Evolutionary conservation across 1,140 invertebrate genomes (phyloP).

Genomic region (Bombus difficillimus): DNA sequence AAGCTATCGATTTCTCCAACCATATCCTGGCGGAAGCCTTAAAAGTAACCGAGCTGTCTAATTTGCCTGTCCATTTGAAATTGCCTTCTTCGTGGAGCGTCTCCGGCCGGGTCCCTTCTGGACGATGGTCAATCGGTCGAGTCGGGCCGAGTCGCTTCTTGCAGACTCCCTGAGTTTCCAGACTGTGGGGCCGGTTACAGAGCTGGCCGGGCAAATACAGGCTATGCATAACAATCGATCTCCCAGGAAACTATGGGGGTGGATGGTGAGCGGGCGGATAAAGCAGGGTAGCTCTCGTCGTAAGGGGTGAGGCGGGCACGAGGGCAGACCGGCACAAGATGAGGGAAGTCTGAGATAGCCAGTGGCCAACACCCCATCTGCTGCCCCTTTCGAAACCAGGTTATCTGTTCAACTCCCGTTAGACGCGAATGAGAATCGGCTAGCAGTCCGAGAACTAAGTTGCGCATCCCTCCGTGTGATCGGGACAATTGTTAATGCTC

Average conservation of each 20-base stretch:
- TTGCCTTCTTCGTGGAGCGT: constrained; percentile 65
- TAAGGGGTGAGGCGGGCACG: constrained; percentile 60
- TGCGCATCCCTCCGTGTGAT: constrained; percentile 51
- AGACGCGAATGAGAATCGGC: constrained; percentile 59
- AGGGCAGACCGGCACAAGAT: constrained; percentile 72
- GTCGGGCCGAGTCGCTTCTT: constrained; percentile 64
- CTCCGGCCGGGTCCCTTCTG: constrained; percentile 63
- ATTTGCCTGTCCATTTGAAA: constrained; percentile 69
- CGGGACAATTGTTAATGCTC: constrained; percentile 51
- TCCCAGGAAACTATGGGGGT: constrained; percentile 81
- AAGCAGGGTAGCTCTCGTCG: constrained; percentile 63
- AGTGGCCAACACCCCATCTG: constrained; percentile 78
- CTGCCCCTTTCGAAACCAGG: constrained; percentile 70
- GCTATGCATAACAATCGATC: constrained; percentile 84
- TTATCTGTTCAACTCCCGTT: constrained; percentile 68
- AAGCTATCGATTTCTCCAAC: constrained; percentile 53
- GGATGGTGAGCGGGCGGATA: constrained; percentile 78
- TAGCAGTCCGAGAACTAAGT: constrained; percentile 54
- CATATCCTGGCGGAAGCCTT: constrained; percentile 57
- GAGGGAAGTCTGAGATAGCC: constrained; percentile 77
- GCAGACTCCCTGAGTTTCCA: constrained; percentile 65
- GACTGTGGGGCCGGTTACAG: constrained; percentile 65
- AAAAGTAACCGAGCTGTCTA: constrained; percentile 62
- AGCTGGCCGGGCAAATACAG: constrained; percentile 81
- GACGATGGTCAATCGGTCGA: constrained; percentile 67